Evolutionary conservation across 2,888 invertebrate genomes (phyloP), one percentile per base, ranked within the genome.

Genomic region (Protodeltote pygarga): DNA sequence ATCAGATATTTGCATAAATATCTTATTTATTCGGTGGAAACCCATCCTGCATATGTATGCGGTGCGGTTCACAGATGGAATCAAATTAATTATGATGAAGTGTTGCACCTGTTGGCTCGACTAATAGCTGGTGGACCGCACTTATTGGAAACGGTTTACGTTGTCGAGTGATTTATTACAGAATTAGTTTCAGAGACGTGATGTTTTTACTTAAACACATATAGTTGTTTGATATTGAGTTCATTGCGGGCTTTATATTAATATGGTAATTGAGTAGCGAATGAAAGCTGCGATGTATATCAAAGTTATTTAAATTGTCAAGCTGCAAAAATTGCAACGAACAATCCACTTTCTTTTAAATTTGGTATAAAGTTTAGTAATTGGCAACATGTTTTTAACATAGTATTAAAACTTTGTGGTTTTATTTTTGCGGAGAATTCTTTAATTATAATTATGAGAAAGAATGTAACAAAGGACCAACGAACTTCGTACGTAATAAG

Each of bases 61-160:
- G 47, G 40, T 42, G 45, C 19, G 64, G 65, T 65, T 48, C 31
- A 49, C 55, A 49, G 37, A 52, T 58, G 49, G 72, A 75, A 72
- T 70, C 65, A 74, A 72, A 78, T 78, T 75, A 76, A 77, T 78
- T 67, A 73, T 71, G 73, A 71, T 65, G 51, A 64, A 66, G 71
- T 53, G 49, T 53, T 45, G 63, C 72, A 75, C 71, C 77, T 74
- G 77, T 66, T 69, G 64, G 63, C 45, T n/a, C 57, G 63, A 65
- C 59, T 75, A 77, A 73, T 75, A 61, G 62, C 51, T 20, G 48
- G 50, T 35, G 46, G 61, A 63, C 72, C 71, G 44, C 67, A 60
- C 58, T 61, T 68, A 71, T 71, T 71, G 54, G 61, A 39, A 64
- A 60, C 31, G 37, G 55, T 60, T 52, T 37, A 49, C 40, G 49